These are phyloP conservation scores for Nicator chloris DNA, from an alignment of 2,113 vertebrate genomes.

Conservation along the genomic window DNA sequence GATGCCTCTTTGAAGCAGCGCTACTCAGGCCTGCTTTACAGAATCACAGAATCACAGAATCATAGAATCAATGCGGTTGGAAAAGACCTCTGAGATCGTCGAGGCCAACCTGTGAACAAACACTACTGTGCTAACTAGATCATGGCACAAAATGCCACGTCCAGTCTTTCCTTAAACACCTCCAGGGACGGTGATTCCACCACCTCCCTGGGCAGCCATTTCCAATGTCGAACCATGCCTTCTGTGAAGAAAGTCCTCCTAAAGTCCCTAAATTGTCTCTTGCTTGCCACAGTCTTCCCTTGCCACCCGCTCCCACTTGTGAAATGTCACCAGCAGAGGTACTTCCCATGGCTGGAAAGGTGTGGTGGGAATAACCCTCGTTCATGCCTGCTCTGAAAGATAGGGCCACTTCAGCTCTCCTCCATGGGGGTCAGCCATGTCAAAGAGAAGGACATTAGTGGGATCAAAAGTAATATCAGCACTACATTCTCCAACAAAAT, in stretches of 20 bases:
- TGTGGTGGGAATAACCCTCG: neutral
- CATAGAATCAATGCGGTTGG: neutral
- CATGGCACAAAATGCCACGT: rapidly evolving
- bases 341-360: neutral
- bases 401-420: neutral
- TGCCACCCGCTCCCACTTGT: neutral
- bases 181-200: neutral
- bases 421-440: neutral
- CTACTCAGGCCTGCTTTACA: neutral
- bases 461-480: neutral
- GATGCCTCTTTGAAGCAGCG: neutral
- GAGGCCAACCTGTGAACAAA: rapidly evolving
- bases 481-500: neutral
- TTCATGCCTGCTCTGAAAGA: neutral
- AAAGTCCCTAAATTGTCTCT: neutral
- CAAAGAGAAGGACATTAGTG: neutral
- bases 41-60: neutral
- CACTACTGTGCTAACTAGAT: too few species aligned
- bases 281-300: neutral
- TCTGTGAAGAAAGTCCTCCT: neutral
- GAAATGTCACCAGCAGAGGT: neutral
- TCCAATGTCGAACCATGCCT: neutral
- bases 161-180: neutral
- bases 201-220: neutral
- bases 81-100: rapidly evolving